phyloP scores from a whole-genome alignment of 2,888 invertebrate genomes.

The Drosophila prostipennis region DNA sequence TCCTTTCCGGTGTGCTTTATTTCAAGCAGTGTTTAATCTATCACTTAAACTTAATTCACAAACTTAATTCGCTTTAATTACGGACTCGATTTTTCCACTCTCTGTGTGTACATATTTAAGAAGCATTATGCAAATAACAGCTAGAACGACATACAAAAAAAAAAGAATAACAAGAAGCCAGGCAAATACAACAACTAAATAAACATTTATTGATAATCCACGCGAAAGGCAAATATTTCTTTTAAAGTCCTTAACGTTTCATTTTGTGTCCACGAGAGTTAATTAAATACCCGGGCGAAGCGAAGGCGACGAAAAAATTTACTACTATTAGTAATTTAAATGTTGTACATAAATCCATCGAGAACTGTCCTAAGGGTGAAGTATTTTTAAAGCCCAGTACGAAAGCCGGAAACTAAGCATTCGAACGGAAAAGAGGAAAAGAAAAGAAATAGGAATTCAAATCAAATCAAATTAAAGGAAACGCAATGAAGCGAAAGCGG shows the following conservation, averaged over 20 bases:
- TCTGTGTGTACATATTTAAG: constrained; percentile 24
- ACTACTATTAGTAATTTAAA: constrained; percentile 71
- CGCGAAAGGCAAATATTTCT: not conserved
- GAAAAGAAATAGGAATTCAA: constrained; percentile 22
- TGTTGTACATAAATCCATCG: constrained; percentile 73
- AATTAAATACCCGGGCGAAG: constrained; percentile 19
- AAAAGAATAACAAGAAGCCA: not conserved
- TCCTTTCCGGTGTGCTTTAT: not conserved
- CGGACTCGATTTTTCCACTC: constrained; percentile 1
- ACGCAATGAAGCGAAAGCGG: constrained; percentile 23
- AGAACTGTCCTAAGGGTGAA: constrained; percentile 60
- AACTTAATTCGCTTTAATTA: constrained; percentile 2
- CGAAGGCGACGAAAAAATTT: constrained; percentile 23
- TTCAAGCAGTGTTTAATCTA: no score
- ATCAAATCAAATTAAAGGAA: constrained; percentile 42
- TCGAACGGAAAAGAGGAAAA: constrained; percentile 21
- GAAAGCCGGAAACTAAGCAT: constrained; percentile 5
- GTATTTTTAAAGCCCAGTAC: constrained; percentile 52
- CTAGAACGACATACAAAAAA: not conserved
- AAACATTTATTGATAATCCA: constrained; percentile 12
- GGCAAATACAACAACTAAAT: not conserved
- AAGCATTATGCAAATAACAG: constrained; percentile 15
- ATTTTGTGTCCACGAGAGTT: constrained; percentile 2
- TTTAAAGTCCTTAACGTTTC: not conserved
- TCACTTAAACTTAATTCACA: not conserved